Evolutionary conservation across 2,113 vertebrate genomes (phyloP).

Genomic region (Shinisaurus crocodilurus): DNA sequence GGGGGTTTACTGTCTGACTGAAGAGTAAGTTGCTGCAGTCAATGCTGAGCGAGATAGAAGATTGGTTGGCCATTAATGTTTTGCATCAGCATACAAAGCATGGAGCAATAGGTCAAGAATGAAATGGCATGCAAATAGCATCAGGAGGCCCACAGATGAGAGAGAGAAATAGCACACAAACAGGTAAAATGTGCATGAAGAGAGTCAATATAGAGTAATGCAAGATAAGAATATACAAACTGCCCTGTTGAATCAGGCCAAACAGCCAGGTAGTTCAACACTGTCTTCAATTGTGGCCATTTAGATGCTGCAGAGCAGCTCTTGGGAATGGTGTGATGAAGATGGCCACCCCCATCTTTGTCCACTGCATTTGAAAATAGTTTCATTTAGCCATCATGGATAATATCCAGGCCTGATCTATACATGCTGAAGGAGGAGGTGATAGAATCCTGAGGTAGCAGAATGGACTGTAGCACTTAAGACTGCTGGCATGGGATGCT

Average conservation of each 20-base stretch:
- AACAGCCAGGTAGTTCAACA: neutral
- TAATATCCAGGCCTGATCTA: neutral
- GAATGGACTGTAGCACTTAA: neutral
- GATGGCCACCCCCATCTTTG: too few relatives aligned
- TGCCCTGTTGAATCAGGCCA: neutral
- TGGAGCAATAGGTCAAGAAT: neutral
- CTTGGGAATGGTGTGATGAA: neutral
- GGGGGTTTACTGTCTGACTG: slow-evolving; percentile 76
- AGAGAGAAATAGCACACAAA: neutral
- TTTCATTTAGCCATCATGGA: neutral
- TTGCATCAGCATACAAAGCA: too few relatives aligned
- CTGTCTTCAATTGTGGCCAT: neutral
- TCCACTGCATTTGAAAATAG: neutral
- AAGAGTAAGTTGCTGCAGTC: slow-evolving; percentile 84
- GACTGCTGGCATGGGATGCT: too few relatives aligned
- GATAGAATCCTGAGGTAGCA: neutral
- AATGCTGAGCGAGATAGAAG: slow-evolving; percentile 66
- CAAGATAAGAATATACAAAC: neutral
- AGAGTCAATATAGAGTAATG: neutral
- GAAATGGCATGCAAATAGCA: neutral
- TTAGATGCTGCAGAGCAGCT: neutral
- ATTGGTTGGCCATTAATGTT: neutral
- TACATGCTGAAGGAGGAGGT: neutral
- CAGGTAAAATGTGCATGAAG: neutral
- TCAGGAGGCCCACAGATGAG: neutral